Evolutionary conservation across 1,140 invertebrate genomes (phyloP), one percentile per base, ranked within the genome.

Genomic region (Bombus pyrosoma): DNA sequence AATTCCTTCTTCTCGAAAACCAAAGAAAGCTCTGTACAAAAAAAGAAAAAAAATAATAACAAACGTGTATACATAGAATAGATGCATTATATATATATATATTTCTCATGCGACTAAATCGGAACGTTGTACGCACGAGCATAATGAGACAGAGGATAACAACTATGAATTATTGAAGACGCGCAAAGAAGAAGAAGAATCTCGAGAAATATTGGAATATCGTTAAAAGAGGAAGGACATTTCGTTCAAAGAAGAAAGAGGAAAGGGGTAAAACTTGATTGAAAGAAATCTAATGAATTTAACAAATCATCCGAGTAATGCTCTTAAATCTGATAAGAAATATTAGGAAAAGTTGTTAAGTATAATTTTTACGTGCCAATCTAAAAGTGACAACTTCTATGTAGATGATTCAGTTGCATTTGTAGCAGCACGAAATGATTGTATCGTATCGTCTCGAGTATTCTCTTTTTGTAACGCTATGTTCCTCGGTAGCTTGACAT

Each of bases 301-400:
- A 77, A 37, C 10, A 2, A 39, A 62, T 69, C 3, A 37, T 34
- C 25, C 25, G n/a, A 43, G 34, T 39, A 28, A 8, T n/a, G 25
- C 47, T 79, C 43, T 47, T 74, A 34, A 81, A 72, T 81, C 59
- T 68, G 37, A 59, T 39, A 41, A 28, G 2, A n/a, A 74, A 66
- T 25, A 34, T 34, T 59, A 39, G 2, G 13, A 2, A n/a, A 59
- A 41, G 28, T 57, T 32, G 41, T 69, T 28, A 68, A 78, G 82
- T 47, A 84, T 86, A 81, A 89, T 87, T 91, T 89, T 69, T 81
- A 79, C 59, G 87, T 91, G 90, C 89, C 90, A 91, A 91, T 89
- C 83, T 86, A 57, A 64, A 47, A 85, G 28, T 43, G 59, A 81
- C 15, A 74, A 74, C 1, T 53, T 39, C 18, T n/a, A 13, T 13